These are phyloP conservation scores for Lutraria lutraria DNA, from an alignment of 2,888 invertebrate genomes.

Conservation along the genomic window DNA sequence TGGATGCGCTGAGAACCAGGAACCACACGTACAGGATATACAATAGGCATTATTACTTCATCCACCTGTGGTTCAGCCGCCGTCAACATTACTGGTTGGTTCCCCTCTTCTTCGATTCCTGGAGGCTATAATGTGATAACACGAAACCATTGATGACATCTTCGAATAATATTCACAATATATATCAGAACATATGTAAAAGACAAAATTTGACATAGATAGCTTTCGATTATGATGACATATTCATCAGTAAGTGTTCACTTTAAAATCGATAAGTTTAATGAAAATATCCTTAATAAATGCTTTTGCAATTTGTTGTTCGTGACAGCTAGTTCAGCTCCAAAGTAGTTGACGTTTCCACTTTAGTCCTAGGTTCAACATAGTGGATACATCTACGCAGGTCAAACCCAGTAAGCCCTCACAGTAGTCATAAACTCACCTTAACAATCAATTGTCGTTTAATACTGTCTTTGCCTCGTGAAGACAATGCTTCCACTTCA, in stretches of 20 bases:
- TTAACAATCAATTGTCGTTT: conserved; percentile 51
- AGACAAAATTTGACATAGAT: no score
- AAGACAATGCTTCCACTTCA: conserved; percentile 50
- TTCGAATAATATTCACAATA: not conserved
- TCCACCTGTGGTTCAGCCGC: conserved; percentile 35
- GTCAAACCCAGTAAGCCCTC: no score
- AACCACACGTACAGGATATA: conserved; percentile 89
- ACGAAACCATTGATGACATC: not conserved
- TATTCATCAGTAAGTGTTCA: no score
- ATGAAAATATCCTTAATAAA: no score
- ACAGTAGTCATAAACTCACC: conserved; percentile 16
- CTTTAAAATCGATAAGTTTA: no score
- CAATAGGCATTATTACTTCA: conserved; percentile 90
- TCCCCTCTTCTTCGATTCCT: conserved; percentile 66
- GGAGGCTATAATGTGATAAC: conserved; percentile 58
- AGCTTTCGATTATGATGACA: no score
- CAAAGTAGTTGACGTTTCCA: no score
- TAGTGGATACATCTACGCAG: no score
- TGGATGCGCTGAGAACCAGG: conserved; percentile 90
- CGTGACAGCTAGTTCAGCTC: no score
- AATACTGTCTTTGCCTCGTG: conserved; percentile 55
- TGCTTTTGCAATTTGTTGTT: no score
- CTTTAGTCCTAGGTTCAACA: no score
- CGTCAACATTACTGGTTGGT: conserved; percentile 58
- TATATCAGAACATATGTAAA: no score